Evolutionary conservation across 2,888 invertebrate genomes (phyloP).

Genomic region (Lissonota sp.): DNA sequence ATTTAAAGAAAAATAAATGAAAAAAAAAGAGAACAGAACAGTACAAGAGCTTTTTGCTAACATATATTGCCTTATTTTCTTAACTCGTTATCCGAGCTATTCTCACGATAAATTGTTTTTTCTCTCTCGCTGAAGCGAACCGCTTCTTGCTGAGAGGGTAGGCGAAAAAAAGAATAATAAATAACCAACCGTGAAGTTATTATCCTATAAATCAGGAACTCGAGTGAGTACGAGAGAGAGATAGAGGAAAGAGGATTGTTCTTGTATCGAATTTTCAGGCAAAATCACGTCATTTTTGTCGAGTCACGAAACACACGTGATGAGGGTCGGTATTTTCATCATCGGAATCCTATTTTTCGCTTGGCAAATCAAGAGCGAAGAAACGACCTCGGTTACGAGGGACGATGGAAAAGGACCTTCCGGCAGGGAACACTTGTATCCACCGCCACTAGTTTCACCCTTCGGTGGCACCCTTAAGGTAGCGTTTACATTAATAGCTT

Average conservation of each 20-base stretch:
- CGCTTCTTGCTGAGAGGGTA: background rate
- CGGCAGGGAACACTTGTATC: slow-evolving; percentile 70
- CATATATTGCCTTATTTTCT: slow-evolving; percentile 24
- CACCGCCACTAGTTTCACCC: slow-evolving; percentile 85
- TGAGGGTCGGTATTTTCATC: slow-evolving; percentile 65
- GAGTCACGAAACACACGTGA: slow-evolving; percentile 46
- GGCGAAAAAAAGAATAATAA: background rate
- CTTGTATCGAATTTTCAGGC: slow-evolving; percentile 52
- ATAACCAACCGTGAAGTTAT: slow-evolving; percentile 26
- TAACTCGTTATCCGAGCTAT: slow-evolving; percentile 31
- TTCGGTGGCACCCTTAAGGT: slow-evolving; percentile 86
- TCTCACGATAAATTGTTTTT: slow-evolving; percentile 24
- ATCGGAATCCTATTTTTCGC: slow-evolving; percentile 63
- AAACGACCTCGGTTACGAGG: background rate
- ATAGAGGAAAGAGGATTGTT: slow-evolving; percentile 12
- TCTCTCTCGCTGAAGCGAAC: background rate
- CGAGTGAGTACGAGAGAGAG: background rate
- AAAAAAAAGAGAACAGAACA: background rate
- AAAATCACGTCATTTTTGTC: slow-evolving; percentile 43
- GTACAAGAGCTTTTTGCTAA: background rate
- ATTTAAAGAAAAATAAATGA: background rate
- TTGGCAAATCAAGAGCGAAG: slow-evolving; percentile 48
- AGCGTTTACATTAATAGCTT: slow-evolving; percentile 52
- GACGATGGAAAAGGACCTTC: slow-evolving; percentile 62
- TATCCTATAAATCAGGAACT: slow-evolving; percentile 43